Evolutionary conservation across 2,113 vertebrate genomes (phyloP).

Genomic region (Vimba vimba): DNA sequence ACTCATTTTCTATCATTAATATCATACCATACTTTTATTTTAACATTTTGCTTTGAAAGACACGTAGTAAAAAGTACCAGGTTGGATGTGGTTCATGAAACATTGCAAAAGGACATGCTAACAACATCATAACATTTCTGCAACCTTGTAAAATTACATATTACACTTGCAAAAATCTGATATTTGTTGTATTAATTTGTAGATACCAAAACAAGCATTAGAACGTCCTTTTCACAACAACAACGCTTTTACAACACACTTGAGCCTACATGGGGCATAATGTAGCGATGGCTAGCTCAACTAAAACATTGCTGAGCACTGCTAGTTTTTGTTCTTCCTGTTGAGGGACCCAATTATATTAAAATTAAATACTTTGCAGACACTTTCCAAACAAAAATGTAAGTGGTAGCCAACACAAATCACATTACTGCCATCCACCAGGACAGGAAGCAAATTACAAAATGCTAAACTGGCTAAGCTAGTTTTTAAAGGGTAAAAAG

Average conservation of each 20-base stretch:
- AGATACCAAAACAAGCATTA: background rate
- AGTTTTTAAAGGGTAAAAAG: background rate
- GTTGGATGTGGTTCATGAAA: background rate
- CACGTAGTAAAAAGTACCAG: background rate
- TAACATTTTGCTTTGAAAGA: background rate
- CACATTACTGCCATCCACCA: background rate
- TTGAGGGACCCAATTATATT: background rate
- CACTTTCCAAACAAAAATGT: background rate
- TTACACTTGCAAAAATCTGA: too few relatives aligned
- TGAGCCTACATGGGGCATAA: background rate
- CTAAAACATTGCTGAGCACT: background rate
- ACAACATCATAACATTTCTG: background rate
- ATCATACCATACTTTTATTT: background rate
- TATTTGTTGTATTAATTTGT: background rate
- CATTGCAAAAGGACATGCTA: too few relatives aligned
- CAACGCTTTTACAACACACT: background rate
- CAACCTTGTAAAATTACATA: background rate
- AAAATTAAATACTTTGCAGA: background rate
- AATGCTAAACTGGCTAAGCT: background rate
- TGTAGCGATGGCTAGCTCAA: background rate
- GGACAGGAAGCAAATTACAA: background rate
- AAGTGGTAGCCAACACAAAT: background rate
- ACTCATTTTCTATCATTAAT: too few relatives aligned
- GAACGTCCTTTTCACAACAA: background rate
- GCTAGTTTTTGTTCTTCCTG: background rate